phyloP scores from a whole-genome alignment of 2,113 vertebrate species.

The Pan troglodytes region NHGRI_mPanTro3-v2.1_pri NC_072398.2:213800001-213800500 shows the following conservation, averaged over 20 bases:
- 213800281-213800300: constrained; percentile 97
- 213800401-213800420: too few species aligned
- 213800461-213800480: rapidly evolving
- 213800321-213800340: neutral
- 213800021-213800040: rapidly evolving
- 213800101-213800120: neutral
- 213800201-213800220: neutral
- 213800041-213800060: rapidly evolving
- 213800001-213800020: neutral
- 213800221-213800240: constrained; percentile 96
- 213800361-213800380: neutral
- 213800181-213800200: neutral
- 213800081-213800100: neutral
- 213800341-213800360: too few species aligned
- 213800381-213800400: rapidly evolving
- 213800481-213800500: neutral
- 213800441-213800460: rapidly evolving
- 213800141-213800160: rapidly evolving
- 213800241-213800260: constrained; percentile 96
- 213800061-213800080: neutral
- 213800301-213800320: constrained; percentile 49
- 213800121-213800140: rapidly evolving
- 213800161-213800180: rapidly evolving
- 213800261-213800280: constrained; percentile 96
- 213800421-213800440: rapidly evolving